phyloP scores from a whole-genome alignment of 2,888 invertebrate species.

The Lepeophtheirus nordmannii region DNA sequence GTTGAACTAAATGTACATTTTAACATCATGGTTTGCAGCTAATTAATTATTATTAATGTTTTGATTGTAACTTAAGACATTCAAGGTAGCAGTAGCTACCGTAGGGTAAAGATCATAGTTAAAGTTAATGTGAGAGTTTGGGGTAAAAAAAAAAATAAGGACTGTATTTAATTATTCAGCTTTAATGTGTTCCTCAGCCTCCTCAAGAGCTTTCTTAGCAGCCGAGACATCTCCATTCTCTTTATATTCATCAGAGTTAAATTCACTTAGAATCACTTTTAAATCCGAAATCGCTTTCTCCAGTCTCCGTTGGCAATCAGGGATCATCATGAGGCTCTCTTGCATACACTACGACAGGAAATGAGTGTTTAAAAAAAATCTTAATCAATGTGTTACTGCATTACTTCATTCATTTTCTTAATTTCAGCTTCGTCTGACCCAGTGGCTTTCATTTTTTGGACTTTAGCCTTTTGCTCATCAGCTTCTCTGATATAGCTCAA shows the following conservation, averaged over 20 bases:
- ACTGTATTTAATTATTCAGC: neutral
- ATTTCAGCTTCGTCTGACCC: conserved; percentile 36
- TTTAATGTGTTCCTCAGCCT: conserved; percentile 17
- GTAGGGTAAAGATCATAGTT: too few species aligned
- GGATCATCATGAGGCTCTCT: conserved; percentile 80
- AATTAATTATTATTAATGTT: too few species aligned
- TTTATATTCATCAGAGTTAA: neutral
- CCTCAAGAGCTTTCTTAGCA: conserved; percentile 10
- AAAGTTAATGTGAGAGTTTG: too few species aligned
- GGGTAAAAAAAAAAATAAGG: neutral
- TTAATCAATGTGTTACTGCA: neutral
- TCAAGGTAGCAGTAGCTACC: too few species aligned
- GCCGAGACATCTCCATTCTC: neutral
- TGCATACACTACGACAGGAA: conserved; percentile 35
- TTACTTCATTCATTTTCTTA: conserved; percentile 33
- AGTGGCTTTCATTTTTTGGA: conserved; percentile 59
- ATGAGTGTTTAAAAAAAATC: neutral
- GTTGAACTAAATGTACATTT: too few species aligned
- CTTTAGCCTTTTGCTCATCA: conserved; percentile 37
- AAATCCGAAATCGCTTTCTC: conserved; percentile 19
- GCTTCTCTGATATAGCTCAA: conserved; percentile 51
- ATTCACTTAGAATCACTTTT: conserved; percentile 5
- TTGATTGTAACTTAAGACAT: too few species aligned
- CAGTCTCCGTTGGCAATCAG: conserved; percentile 55
- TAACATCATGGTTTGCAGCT: too few species aligned